Conservation (phyloP, 2,113 vertebrate genomes). For the Stegastes partitus region DNA sequence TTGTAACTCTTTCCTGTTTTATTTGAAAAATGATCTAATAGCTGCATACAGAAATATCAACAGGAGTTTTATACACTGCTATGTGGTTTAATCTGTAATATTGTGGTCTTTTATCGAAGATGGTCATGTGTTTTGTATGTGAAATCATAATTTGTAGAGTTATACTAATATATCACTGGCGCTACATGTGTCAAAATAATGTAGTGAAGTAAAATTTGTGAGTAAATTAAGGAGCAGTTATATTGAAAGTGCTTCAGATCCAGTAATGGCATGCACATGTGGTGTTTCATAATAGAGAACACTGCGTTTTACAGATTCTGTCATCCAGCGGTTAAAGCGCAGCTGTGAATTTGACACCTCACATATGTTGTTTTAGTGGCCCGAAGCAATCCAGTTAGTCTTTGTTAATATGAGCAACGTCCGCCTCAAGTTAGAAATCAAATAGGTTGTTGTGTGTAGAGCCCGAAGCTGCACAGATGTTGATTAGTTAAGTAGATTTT, state of each 20-base stretch:
- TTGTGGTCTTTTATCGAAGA: no score
- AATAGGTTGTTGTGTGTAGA: background rate
- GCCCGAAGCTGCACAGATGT: background rate
- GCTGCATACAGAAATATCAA: no score
- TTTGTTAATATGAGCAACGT: conserved; percentile 16
- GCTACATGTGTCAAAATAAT: no score
- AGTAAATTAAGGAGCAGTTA: no score
- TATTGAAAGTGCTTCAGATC: background rate
- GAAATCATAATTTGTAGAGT: no score
- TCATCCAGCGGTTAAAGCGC: background rate
- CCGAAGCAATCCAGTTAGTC: background rate
- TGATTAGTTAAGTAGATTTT: background rate
- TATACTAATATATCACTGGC: no score
- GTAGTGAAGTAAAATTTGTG: background rate
- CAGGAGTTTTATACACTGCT: no score
- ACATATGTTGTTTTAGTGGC: conserved; percentile 10
- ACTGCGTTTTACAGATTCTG: background rate
- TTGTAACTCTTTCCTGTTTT: no score
- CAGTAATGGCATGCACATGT: background rate
- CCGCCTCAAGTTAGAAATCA: background rate
- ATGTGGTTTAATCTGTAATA: no score
- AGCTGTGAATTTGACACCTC: conserved; percentile 1
- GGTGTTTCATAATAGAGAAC: background rate
- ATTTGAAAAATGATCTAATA: no score
- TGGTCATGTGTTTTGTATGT: no score